Evolutionary conservation across 1,140 invertebrate genomes (phyloP), one percentile per base, ranked within the genome.

Genomic region (Monochamus saltuarius): DNA sequence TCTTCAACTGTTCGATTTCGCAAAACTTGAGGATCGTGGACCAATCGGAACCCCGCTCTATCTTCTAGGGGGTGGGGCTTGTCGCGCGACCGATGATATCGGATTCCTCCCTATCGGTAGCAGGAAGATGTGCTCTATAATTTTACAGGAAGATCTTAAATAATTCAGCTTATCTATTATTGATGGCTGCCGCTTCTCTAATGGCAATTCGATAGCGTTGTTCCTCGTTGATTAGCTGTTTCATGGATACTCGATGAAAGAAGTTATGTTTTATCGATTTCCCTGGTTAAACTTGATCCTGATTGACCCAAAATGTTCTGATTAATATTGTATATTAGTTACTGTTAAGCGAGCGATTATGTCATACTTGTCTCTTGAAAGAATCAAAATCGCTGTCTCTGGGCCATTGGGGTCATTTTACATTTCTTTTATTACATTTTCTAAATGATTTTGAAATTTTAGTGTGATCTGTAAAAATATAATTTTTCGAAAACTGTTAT

Each of bases 121-220:
- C 22, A 6, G 22, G 22, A 38, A 53, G 51, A 53, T 39, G 36
- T 39, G 35, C 36, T 40, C 10, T 53, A 53, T 53, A 53, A 53
- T 53, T 53, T 53, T 19, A 53, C 22, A 22, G n/a, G 37, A 52
- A 42, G 9, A 17, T 39, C 38, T 39, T 53, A 4, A 53, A 53
- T 53, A 39, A 53, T 53, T 53, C 37, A 53, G 38, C 11, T 4
- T 36, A 39, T 39, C 39, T 39, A 53, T 39, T 53, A 53, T 53
- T 53, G 10, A 53, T 53, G 51, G 36, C n/a, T 35, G 10, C 39
- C 51, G 35, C 16, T 39, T 38, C 35, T 36, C 16, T 36, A 53
- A 53, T 53, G 51, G 39, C 51, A 53, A 53, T 53, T 36, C 51
- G 37, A 53, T 53, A 22, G 17, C 9, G 11, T 42, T 42, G 19